Base-by-base conservation (phyloP, 2,797 vertebrate genomes). In the Malurus splendens region DNA sequence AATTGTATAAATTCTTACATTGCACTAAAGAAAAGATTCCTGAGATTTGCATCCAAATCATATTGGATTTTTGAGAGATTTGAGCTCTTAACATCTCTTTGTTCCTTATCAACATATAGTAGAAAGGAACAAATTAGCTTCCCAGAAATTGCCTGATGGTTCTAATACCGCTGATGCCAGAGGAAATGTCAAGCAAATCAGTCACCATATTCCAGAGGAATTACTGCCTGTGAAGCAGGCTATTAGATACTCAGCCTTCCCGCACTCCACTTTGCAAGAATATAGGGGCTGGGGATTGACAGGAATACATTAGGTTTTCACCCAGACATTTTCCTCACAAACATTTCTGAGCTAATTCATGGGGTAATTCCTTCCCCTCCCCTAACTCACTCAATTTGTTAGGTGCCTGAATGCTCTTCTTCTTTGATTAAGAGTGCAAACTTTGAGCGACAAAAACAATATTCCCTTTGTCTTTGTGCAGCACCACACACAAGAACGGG, bases 401-500 rank as follows among this genome's bases (percentile, higher is more conserved):
- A 78, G 59, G 73, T 86, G 89, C 76, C 87, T 70, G 50, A 92
- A 75, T 73, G 82, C 51, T 89, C 62, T 73, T 68, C 66, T 78
- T 73, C 79, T 92, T 59, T 76, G 59, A 81, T 73, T 73, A 60
- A 50, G 89, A 89, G 54, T n/a, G 52, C 85, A 91, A 89, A 93
- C 71, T 94, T 91, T 73, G 64, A 61, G 64, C 14, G 14, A 60
- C 47, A 73, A 65, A 91, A 83, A 87, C 90, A 94, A 71, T 90
- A 86, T 87, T 90, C 60, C 50, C 79, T 95, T 93, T 90, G 93
- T 95, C 79, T 92, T 90, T 92, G 87, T 95, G 95, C 92, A 93
- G 56, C 73, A 57, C 84, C 67, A 87, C 67, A 6, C 54, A 51
- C 70, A 76, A 87, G 76, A 87, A 89, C 30, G 54, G 87, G 64